A percentile compares a stretch with the other conserved stretches of the same genome.
These are phyloP conservation scores for Carposina sasakii DNA, from an alignment of 1,140 invertebrate genomes.

Conservation along the genomic window DNA sequence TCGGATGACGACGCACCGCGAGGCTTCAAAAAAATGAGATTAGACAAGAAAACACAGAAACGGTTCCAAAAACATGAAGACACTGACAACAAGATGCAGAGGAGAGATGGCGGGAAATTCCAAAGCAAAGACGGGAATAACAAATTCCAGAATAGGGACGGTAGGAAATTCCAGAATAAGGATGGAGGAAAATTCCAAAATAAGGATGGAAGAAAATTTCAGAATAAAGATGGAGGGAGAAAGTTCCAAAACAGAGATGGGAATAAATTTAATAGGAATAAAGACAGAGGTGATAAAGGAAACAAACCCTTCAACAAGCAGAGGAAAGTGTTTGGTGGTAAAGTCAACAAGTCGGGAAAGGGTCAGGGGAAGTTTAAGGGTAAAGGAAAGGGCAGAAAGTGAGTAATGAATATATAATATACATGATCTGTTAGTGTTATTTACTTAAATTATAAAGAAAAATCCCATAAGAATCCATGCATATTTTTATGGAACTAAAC, in stretches of 20 bases:
- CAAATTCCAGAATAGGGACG: slow-evolving; percentile 32
- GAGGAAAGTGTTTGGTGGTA: slow-evolving; percentile 58
- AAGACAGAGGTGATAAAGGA: slow-evolving; percentile 19
- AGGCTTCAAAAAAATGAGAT: slow-evolving; percentile 62
- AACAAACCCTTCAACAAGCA: slow-evolving; percentile 27
- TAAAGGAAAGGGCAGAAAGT: slow-evolving; percentile 28
- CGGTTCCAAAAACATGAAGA: slow-evolving; percentile 47
- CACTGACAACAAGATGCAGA: slow-evolving; percentile 34
- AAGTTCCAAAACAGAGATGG: slow-evolving; percentile 21
- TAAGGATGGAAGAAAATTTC: slow-evolving; percentile 26
- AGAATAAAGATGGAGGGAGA: slow-evolving; percentile 25
- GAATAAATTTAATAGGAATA: slow-evolving; percentile 16
- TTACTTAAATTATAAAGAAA: too few species aligned
- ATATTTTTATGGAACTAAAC: too few species aligned
- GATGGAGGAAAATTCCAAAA: slow-evolving; percentile 32
- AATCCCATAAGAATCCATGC: too few species aligned
- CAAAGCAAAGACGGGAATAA: slow-evolving; percentile 17
- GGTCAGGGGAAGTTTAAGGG: slow-evolving; percentile 32
- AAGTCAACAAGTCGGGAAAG: slow-evolving; percentile 49
- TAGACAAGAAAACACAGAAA: slow-evolving; percentile 58
- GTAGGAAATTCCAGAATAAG: slow-evolving; percentile 33
- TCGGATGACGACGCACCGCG: slow-evolving; percentile 38
- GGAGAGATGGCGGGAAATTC: slow-evolving; percentile 24
- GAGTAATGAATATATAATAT: slow-evolving; percentile 4
- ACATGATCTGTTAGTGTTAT: background rate